Base-by-base conservation (phyloP, 2,888 invertebrate genomes). In the Azorinus chamasolen region DNA sequence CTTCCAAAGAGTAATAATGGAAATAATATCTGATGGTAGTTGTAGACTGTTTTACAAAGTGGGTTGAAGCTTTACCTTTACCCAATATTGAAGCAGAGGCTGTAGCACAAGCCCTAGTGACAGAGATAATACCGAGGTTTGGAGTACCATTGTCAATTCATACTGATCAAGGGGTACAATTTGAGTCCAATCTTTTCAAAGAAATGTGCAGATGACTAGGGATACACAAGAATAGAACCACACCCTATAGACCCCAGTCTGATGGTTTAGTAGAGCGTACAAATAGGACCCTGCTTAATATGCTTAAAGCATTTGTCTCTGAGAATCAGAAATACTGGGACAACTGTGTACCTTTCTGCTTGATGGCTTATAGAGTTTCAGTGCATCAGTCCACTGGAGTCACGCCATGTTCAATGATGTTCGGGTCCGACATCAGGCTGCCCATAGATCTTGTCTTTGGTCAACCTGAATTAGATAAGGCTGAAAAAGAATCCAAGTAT, bases 31-130 rank as follows among this genome's bases (percentile, higher is more conserved):
- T 84, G 0, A 45, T 79, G 25, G 71, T 83, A 6, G 25, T 82
- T 27, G 72, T 43, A 12, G 83, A 82, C 54, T 75, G 71, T 57
- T 84, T 80, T 48, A 64, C 76, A 10, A 78, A 80, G 46, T 84
- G 66, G 59, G 50, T 58, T 4, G 63, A 68, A 16, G 73, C 79
- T 5, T 37, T 64, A 16, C 65, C 84, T 10, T 24, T 84, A 2
- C 24, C 25, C 27, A 71, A 84, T 50, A 69, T 80, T 48, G 69
- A 83, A 46, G 76, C 83, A n/a, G 24, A 5, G 6, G 72, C 77
- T 0, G 59, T 80, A 22, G 83, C 83, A 4, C 37, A 58, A 25
- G 57, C 41, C 14, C 58, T 83, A 22, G 51, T 83, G 12, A 63
- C 76, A 4, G 48, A 48, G 18, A 57, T 80, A 43, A 46, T 83